phyloP scores from a whole-genome alignment of 2,797 vertebrate species.

The Rhincodon typus region DNA sequence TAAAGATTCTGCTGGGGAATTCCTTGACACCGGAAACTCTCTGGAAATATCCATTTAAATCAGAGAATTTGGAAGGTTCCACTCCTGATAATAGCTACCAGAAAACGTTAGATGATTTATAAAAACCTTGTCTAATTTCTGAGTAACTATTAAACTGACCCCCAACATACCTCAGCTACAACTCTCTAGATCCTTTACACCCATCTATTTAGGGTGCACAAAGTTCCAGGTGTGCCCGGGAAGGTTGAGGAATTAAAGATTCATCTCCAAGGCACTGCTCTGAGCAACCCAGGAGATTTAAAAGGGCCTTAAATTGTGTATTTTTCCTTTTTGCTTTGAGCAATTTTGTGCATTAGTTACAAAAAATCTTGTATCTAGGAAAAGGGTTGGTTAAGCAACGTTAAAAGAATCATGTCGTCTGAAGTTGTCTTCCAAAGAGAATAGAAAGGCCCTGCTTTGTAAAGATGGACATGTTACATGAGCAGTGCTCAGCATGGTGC shows the following conservation, averaged over 20 bases:
- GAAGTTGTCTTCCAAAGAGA: no score
- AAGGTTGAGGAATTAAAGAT: neutral
- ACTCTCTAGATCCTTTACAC: no score
- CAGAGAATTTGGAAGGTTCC: no score
- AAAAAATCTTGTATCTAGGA: neutral
- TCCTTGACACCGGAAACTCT: no score
- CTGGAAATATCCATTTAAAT: no score
- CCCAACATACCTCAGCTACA: no score
- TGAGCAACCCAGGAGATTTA: neutral
- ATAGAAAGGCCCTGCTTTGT: neutral
- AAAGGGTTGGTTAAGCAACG: neutral
- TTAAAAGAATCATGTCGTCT: neutral
- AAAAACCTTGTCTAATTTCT: no score
- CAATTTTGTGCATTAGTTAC: neutral
- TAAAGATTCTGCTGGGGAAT: no score
- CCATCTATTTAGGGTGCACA: neutral
- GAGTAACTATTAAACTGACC: no score
- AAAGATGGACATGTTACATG: neutral
- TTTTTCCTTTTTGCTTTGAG: neutral
- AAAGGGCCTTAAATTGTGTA: neutral
- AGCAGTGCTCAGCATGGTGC: neutral
- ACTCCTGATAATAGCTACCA: no score
- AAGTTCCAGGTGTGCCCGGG: neutral
- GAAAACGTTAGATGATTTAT: no score
- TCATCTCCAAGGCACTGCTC: neutral